Conservation (phyloP, 2,113 vertebrate genomes). For the Zosterops lateralis region DNA sequence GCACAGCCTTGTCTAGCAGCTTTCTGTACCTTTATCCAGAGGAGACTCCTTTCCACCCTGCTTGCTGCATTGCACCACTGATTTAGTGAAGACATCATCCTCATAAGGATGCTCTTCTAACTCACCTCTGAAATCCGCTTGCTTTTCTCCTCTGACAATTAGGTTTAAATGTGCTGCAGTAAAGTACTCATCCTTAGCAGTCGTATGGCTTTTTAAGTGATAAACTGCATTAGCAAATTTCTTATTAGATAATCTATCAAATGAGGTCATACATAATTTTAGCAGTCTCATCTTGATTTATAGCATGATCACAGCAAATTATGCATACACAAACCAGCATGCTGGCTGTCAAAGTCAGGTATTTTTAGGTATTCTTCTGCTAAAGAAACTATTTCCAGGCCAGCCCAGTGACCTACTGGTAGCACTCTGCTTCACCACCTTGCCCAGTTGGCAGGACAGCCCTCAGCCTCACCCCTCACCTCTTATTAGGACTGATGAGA, state of each 20-base stretch:
- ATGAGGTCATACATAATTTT: slow-evolving; percentile 69
- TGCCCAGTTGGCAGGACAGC: neutral
- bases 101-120: slow-evolving; percentile 72
- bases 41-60: slow-evolving; percentile 66
- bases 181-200: slow-evolving; percentile 58
- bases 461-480: neutral
- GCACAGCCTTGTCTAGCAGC: slow-evolving; percentile 43
- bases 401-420: neutral
- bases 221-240: slow-evolving; percentile 77
- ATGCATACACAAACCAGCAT: slow-evolving; percentile 12
- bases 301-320: slow-evolving; percentile 40
- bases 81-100: slow-evolving; percentile 78
- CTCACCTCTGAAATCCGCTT: slow-evolving; percentile 70
- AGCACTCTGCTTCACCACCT: neutral
- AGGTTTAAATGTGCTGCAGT: slow-evolving; percentile 72
- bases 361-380: neutral
- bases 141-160: slow-evolving; percentile 74
- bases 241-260: slow-evolving; percentile 76
- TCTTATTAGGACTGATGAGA: neutral
- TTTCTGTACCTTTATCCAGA: slow-evolving; percentile 66
- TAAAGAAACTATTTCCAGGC: neutral
- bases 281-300: slow-evolving; percentile 61
- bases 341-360: slow-evolving; percentile 33
- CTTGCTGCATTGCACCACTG: slow-evolving; percentile 82
- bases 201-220: slow-evolving; percentile 74